Conservation (phyloP, 2,888 invertebrate species). For the Caenorhabditis wallacei region DNA sequence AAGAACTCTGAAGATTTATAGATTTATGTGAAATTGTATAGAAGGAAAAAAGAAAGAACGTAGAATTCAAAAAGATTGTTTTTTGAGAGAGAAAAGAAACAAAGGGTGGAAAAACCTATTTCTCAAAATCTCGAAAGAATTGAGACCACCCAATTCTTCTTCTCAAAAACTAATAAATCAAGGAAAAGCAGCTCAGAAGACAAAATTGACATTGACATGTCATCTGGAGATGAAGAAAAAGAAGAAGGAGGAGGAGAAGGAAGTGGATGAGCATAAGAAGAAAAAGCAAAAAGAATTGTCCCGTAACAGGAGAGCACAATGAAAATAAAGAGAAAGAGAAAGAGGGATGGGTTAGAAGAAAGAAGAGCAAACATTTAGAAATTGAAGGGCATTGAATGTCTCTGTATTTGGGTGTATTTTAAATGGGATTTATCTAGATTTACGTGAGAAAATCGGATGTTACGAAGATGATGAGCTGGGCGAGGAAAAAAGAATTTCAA, state of each 20-base stretch:
- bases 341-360: conserved; percentile 17
- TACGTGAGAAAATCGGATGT: conserved; percentile 53
- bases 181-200: conserved; percentile 41
- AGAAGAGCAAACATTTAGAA: conserved; percentile 52
- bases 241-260: conserved; percentile 11
- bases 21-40: no score
- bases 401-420: conserved; percentile 1
- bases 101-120: neutral
- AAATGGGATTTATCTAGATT: conserved; percentile 54
- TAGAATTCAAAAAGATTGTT: neutral
- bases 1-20: conserved; percentile 9
- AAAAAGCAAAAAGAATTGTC: conserved; percentile 14
- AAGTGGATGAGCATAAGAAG: conserved; percentile 30
- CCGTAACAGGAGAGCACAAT: conserved; percentile 65
- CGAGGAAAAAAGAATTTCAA: neutral
- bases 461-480: neutral
- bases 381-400: conserved; percentile 35
- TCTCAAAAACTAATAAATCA: conserved; percentile 51
- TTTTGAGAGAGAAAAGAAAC: neutral
- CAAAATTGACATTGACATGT: conserved; percentile 58
- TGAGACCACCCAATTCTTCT: conserved; percentile 8
- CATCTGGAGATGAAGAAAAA: conserved; percentile 40
- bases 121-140: neutral
- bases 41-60: neutral
- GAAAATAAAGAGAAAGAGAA: conserved; percentile 31